A percentile compares a stretch with the other conserved stretches of the same genome.
Evolutionary conservation across 2,888 invertebrate species (phyloP).

Genomic region (Anoplius nigerrimus): DNA sequence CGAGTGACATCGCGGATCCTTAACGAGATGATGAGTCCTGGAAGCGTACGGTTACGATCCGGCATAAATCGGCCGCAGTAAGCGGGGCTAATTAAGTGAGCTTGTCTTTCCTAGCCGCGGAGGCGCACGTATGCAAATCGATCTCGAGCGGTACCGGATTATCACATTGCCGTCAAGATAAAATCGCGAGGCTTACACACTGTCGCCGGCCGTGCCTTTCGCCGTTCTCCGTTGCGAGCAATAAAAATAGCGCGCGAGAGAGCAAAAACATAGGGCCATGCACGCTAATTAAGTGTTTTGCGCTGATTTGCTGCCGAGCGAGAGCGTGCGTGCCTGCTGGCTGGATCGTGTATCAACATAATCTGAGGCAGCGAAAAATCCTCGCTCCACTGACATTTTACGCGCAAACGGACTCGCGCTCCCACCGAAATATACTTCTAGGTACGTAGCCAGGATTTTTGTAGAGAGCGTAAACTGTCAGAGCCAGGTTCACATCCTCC

Average conservation of each 20-base stretch:
- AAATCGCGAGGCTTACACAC: background rate
- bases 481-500: no score
- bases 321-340: background rate
- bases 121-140: slow-evolving; percentile 50
- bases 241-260: background rate
- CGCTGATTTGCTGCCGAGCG: slow-evolving; percentile 26
- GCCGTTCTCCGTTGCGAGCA: background rate
- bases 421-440: no score
- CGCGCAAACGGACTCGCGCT: no score
- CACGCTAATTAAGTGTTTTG: slow-evolving; percentile 40
- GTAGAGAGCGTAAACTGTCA: no score
- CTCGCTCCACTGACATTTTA: no score
- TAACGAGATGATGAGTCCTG: slow-evolving; percentile 48
- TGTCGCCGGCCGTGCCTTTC: slow-evolving; percentile 20
- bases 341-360: no score
- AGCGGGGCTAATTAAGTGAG: slow-evolving; percentile 51
- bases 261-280: background rate
- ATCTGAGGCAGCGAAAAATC: no score
- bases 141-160: slow-evolving; percentile 33
- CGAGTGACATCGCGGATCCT: slow-evolving; percentile 32
- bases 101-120: slow-evolving; percentile 45
- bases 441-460: no score
- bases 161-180: no score
- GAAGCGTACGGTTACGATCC: slow-evolving; percentile 43
- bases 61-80: slow-evolving; percentile 38